Evolutionary conservation across 1,140 invertebrate species (phyloP), one percentile per base, ranked within the genome.

Genomic region (Dolichoris vasculosae): DNA sequence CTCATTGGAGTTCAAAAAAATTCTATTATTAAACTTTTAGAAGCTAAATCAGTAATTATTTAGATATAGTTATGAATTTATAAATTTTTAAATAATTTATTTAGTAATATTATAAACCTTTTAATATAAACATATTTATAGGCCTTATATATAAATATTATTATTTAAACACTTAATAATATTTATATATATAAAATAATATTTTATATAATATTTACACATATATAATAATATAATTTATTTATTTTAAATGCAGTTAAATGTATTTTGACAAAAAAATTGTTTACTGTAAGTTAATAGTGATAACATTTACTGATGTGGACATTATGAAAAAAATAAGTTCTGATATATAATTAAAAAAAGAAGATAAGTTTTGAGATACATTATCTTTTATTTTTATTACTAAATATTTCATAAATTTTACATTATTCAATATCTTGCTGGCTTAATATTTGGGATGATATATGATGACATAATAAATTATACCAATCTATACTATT

Each of bases 351-450:
- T 26, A n/a, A 51, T 51, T 26, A 59, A 59, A 26, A 59, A 59
- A 59, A 26, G 13, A 59, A 59, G 55, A 59, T 59, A 73, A 73
- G 2, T 71, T 51, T 71, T n/a, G 26, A 17, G 32, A 71, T 51
- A 15, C 67, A 67, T 82, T 43, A 48, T 82, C 30, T 71, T 55
- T 69, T 82, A 80, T 80, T 64, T 64, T 64, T 80, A 30, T 43
- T 80, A 59, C 55, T 59, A 26, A 9, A 59, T 59, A 7, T 46
- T 13, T 46, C 43, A 46, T 46, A 46, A 6, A 46, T 46, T 59
- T 59, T 59, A 26, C 55, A 59, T 59, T 59, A 59, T 26, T 9
- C 26, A 59, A 13, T 4, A 59, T 3, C 3, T 59, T 59, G 20
- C 20, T 59, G 55, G 9, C 55, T 59, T 20, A 26, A 59, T 59